phyloP scores from a whole-genome alignment of 2,888 invertebrate species.

The Coelinius sp. region DNA sequence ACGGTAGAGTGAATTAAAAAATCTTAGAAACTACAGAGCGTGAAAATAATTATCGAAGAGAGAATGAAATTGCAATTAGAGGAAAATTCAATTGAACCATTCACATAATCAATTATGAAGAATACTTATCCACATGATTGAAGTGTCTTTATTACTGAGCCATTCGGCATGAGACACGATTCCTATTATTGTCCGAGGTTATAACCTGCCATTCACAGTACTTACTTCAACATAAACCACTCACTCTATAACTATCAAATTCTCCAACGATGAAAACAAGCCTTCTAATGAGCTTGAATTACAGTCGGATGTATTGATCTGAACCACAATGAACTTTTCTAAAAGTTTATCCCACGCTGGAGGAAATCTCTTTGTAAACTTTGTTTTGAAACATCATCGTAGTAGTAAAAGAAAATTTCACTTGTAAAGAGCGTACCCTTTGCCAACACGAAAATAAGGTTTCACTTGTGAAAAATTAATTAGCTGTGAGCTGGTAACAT shows the following conservation, averaged over 20 bases:
- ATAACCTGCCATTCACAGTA: background rate
- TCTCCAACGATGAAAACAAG: background rate
- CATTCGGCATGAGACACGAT: background rate
- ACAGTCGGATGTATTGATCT: background rate
- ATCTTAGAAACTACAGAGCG: background rate
- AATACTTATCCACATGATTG: background rate
- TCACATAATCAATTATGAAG: background rate
- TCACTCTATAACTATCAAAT: background rate
- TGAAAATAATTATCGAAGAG: background rate
- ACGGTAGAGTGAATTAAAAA: background rate
- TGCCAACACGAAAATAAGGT: constrained; percentile 35
- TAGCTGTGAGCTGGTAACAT: constrained; percentile 25
- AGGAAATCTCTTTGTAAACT: background rate
- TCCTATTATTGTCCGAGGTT: background rate
- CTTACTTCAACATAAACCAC: background rate
- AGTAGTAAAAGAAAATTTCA: background rate
- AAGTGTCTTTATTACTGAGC: background rate
- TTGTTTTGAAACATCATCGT: background rate
- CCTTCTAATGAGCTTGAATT: background rate
- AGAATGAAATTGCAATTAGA: background rate
- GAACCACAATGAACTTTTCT: background rate
- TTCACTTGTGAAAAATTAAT: constrained; percentile 43
- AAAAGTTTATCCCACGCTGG: background rate
- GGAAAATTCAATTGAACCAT: background rate
- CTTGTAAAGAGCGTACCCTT: constrained; percentile 13